Evolutionary conservation across 2,888 invertebrate species (phyloP).

Genomic region (Ditula angustiorana): DNA sequence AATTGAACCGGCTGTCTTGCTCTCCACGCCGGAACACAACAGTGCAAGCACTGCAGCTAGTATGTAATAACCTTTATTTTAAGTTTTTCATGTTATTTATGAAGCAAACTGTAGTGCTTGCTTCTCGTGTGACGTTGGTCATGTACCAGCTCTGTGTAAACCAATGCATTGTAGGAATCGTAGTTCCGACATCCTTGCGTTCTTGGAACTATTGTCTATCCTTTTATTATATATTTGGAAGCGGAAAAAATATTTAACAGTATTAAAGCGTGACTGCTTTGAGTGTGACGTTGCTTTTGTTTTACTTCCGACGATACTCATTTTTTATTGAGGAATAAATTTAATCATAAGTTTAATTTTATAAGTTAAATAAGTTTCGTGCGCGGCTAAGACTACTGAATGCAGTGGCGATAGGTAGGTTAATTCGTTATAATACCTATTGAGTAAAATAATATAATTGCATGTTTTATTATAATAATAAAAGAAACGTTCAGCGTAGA

Average conservation of each 20-base stretch:
- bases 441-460: not conserved
- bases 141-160: slow-evolving; percentile 10
- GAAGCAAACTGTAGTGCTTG: not conserved
- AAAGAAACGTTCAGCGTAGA: too few species aligned
- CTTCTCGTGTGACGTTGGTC: not conserved
- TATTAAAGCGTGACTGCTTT: slow-evolving; percentile 7
- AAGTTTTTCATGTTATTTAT: too few species aligned
- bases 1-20: too few species aligned
- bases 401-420: not conserved
- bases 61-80: too few species aligned
- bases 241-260: slow-evolving; percentile 16
- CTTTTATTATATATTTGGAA: slow-evolving; percentile 12
- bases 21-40: too few species aligned
- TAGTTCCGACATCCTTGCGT: slow-evolving; percentile 14
- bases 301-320: not conserved
- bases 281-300: not conserved
- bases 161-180: slow-evolving; percentile 9
- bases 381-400: not conserved
- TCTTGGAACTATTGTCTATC: slow-evolving; percentile 20
- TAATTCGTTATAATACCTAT: not conserved
- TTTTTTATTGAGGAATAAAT: not conserved
- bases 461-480: too few species aligned
- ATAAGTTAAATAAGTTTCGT: not conserved
- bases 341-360: too few species aligned
- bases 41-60: too few species aligned